Conservation (phyloP, 2,113 vertebrate species). For the Saguinus midas region DNA sequence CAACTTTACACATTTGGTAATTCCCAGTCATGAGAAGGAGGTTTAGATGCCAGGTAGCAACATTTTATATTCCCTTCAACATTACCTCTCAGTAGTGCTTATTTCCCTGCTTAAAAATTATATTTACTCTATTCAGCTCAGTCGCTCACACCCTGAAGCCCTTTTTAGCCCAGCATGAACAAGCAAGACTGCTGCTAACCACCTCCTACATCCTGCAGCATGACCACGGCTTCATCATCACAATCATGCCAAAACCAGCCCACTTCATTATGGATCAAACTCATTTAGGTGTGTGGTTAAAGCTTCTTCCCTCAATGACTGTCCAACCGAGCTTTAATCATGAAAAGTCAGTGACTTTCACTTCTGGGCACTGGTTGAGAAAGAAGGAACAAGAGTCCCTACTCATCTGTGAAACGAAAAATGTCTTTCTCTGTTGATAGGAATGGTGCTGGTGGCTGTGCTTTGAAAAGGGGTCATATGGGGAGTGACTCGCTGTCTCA, state of each 20-base stretch:
- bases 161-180: neutral
- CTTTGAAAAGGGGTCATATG: neutral
- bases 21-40: neutral
- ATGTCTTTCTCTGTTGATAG: neutral
- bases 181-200: neutral
- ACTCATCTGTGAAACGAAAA: neutral
- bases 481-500: neutral
- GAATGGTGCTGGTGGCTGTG: neutral
- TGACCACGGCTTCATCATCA: neutral
- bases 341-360: neutral
- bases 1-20: neutral
- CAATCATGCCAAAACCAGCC: neutral
- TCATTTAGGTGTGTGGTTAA: neutral
- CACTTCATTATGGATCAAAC: constrained; percentile 35
- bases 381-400: neutral
- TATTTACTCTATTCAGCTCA: neutral
- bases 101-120: neutral
- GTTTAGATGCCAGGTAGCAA: neutral
- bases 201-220: neutral
- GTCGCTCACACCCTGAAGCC: neutral
- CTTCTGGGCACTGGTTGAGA: neutral
- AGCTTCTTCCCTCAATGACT: neutral
- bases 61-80: neutral
- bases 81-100: neutral
- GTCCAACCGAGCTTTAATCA: neutral